Base-by-base conservation (phyloP, 2,888 invertebrate species). In the Drosophila robusta region DNA sequence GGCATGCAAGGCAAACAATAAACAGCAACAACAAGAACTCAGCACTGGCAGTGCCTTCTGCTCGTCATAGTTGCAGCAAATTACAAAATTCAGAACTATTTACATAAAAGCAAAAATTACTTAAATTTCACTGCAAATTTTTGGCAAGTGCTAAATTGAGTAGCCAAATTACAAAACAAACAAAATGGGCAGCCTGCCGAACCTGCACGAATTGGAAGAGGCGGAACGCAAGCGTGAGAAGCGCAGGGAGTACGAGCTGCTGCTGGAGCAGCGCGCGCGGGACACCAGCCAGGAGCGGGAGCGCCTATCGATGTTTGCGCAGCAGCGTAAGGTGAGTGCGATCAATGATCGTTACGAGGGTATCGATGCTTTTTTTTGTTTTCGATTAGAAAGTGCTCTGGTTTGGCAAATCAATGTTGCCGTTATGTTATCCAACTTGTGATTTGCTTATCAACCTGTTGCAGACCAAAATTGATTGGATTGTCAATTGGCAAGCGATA, bases 161-260 rank as follows among this genome's bases (percentile, higher is more conserved):
- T n/a, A n/a, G n/a, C n/a, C 7, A 16, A 36, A 55, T 9, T 22
- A 34, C 24, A 22, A n/a, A 46, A 7, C 3, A 9, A 3, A 52
- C 9, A 51, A 58, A 29, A 95, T 95, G 95, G 95, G 95, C 56
- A 95, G 95, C 82, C 89, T 95, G 84, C 95, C 95, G 74, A 95
- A 95, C 91, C 90, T 95, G 65, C 95, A 95, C 89, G 94, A 95
- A 86, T 92, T 95, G 87, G 93, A 94, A 74, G 87, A 90, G 44
- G 89, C 90, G 55, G 87, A 93, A 88, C 91, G 91, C 61, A 89
- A 88, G 72, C 90, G 91, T 11, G 92, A 91, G 65, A 90, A 89
- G 75, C 91, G 91, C 18, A 81, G 90, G 18, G 91, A 91, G 58
- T 89, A 90, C 51, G 90, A 91, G 41, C 76, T 90, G 42, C 68